Conservation (phyloP, 2,888 invertebrate genomes). For the Acleris cristana region DNA sequence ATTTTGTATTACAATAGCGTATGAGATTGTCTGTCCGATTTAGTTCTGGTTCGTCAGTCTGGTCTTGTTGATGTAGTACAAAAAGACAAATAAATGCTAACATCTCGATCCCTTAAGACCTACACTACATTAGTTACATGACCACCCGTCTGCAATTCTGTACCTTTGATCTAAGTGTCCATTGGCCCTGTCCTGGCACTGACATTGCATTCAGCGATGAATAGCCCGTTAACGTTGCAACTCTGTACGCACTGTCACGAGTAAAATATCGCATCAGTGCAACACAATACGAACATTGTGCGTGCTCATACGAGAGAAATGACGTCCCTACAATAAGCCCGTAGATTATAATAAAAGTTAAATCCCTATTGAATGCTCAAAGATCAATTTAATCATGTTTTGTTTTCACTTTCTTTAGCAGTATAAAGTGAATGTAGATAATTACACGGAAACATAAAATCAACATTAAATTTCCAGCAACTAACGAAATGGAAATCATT, state of each 20-base stretch:
- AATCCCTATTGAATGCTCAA: constrained; percentile 8
- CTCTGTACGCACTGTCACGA: constrained; percentile 49
- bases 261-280: constrained; percentile 58
- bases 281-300: constrained; percentile 36
- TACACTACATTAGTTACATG: constrained; percentile 6
- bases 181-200: constrained; percentile 51
- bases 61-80: too few relatives aligned
- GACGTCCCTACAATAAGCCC: constrained; percentile 27
- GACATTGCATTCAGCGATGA: constrained; percentile 67
- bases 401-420: constrained; percentile 12
- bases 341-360: constrained; percentile 31
- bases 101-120: constrained; percentile 18
- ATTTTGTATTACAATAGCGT: too few relatives aligned
- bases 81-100: constrained; percentile 7
- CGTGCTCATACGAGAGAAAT: constrained; percentile 28
- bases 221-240: constrained; percentile 69
- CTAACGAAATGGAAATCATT: constrained; percentile 12
- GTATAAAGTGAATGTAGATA: background rate
- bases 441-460: background rate
- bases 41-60: too few relatives aligned
- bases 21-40: too few relatives aligned
- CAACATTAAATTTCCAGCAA: constrained; percentile 8
- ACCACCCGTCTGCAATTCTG: constrained; percentile 15
- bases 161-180: constrained; percentile 52
- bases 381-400: constrained; percentile 21